These are phyloP conservation scores for Suillia variegata DNA, from an alignment of 2,888 invertebrate genomes.

Conservation along the genomic window DNA sequence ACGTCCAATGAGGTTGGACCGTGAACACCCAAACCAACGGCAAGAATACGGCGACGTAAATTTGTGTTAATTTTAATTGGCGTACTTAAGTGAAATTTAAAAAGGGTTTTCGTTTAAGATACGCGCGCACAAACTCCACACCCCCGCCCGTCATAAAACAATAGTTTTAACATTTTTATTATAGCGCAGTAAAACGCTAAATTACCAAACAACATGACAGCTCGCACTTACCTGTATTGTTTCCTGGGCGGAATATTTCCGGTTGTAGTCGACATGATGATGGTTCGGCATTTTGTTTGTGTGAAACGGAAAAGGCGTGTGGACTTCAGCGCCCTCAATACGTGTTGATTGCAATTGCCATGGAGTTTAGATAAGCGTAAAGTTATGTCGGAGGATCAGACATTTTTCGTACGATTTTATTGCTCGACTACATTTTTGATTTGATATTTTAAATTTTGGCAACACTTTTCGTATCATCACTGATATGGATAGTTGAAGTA, in stretches of 20 bases:
- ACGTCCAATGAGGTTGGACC: conserved; percentile 17
- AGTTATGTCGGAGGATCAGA: too few relatives aligned
- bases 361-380: conserved; percentile 5
- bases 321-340: conserved; percentile 33
- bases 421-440: too few relatives aligned
- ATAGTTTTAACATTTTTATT: conserved; percentile 14
- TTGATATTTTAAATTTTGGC: too few relatives aligned
- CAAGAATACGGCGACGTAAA: conserved; percentile 43
- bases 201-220: conserved; percentile 11
- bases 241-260: conserved; percentile 62
- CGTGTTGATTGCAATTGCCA: conserved; percentile 33
- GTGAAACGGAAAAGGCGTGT: conserved; percentile 32
- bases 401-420: too few relatives aligned
- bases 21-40: too few relatives aligned
- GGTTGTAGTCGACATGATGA: conserved; percentile 60
- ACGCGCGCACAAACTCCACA: too few relatives aligned
- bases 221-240: conserved; percentile 60
- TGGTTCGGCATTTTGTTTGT: conserved; percentile 53
- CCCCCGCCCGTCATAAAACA: background rate
- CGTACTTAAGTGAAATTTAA: conserved; percentile 40
- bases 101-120: too few relatives aligned
- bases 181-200: conserved; percentile 24
- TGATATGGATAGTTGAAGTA: too few relatives aligned
- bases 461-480: too few relatives aligned
- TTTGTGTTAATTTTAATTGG: conserved; percentile 50